A percentile compares a stretch with the other conserved stretches of the same genome.
Conservation (phyloP, 2,797 vertebrate genomes). For the Simalia tracyae region DNA sequence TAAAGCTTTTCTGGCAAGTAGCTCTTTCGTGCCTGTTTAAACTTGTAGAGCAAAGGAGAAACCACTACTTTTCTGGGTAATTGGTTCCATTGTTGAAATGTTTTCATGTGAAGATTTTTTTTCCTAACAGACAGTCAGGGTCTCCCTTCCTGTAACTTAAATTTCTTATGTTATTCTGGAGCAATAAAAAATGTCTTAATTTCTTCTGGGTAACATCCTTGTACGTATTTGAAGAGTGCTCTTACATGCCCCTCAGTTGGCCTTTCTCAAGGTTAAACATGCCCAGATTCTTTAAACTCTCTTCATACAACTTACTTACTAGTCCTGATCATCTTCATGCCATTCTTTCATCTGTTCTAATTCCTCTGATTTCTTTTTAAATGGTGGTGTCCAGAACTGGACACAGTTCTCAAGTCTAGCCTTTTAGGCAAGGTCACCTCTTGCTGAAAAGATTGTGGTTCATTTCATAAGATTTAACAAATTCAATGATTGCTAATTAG, state of each 20-base stretch:
- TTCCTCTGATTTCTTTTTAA: background rate
- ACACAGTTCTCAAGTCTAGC: background rate
- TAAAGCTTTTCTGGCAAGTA: too few relatives aligned
- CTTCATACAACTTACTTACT: background rate
- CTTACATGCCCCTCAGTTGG: background rate
- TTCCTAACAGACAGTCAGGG: background rate
- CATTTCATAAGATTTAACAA: background rate
- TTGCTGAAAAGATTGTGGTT: background rate
- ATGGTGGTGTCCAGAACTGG: background rate
- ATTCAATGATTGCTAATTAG: background rate
- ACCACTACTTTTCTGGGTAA: background rate
- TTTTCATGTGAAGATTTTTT: background rate
- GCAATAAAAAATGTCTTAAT: background rate
- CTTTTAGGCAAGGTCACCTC: background rate
- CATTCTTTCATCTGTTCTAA: background rate
- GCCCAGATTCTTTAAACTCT: background rate
- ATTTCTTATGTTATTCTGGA: background rate
- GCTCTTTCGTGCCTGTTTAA: too few relatives aligned
- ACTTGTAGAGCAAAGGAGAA: too few relatives aligned
- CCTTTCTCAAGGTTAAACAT: background rate
- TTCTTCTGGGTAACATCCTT: background rate
- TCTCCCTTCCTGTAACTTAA: background rate
- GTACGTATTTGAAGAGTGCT: background rate
- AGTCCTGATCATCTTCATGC: background rate
- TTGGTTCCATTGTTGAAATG: background rate